A percentile compares a stretch with the other conserved stretches of the same genome.
Conservation (phyloP, 92 coral and sea anemone genomes). For the Epizoanthus illoricatus region DNA sequence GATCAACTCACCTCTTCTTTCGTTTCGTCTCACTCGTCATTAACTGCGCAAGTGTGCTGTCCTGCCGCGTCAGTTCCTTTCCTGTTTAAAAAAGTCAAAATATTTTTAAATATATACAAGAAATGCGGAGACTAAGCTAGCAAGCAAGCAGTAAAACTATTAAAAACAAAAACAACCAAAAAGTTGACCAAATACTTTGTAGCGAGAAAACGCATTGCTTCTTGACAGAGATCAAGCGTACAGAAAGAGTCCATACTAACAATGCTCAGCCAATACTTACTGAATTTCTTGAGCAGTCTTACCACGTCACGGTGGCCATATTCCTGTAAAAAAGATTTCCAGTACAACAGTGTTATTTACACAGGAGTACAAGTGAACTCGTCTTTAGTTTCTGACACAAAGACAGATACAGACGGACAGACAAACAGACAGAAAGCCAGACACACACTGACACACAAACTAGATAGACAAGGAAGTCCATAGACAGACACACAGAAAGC, state of each 20-base stretch:
- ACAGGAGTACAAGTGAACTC: neutral
- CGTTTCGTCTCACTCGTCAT: slow-evolving; percentile 87
- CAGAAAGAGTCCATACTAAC: neutral
- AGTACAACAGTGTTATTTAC: neutral
- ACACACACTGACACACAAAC: neutral
- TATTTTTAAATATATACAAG: neutral
- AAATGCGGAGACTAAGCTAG: neutral
- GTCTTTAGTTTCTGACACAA: neutral
- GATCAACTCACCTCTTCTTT: slow-evolving; percentile 69
- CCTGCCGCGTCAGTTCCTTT: slow-evolving; percentile 83
- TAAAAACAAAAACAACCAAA: neutral
- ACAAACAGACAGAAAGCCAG: too few relatives aligned
- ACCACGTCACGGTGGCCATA: slow-evolving; percentile 82
- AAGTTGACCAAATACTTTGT: neutral
- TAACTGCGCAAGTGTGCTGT: slow-evolving; percentile 91
- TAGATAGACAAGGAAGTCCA: too few relatives aligned
- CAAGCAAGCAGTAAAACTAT: too few relatives aligned
- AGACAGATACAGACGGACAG: too few relatives aligned
- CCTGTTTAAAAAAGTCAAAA: slow-evolving; percentile 38
- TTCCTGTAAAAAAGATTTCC: slow-evolving; percentile 56
- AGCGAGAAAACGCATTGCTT: neutral
- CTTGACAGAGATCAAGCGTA: neutral
- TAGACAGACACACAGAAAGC: neutral
- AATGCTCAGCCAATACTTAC: slow-evolving; percentile 53
- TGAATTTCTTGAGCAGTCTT: slow-evolving; percentile 76